Evolutionary conservation across 2,797 vertebrate genomes (phyloP), one percentile per base, ranked within the genome.

Genomic region (Liasis olivaceus): DNA sequence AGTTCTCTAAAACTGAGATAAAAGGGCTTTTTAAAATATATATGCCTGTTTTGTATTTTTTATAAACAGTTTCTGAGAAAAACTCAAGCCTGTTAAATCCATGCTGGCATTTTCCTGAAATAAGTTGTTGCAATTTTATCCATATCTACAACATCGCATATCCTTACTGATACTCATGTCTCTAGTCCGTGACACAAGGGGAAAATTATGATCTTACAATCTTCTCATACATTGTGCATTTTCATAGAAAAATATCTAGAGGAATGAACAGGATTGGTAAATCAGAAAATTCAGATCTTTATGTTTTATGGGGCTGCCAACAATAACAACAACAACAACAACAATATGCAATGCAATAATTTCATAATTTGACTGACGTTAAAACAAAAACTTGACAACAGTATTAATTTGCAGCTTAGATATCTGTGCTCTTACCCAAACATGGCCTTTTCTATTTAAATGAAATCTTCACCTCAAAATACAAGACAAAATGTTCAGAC

Each of bases 401-500:
- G 3, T 72, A 31, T 31, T 14, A 54, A 36, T 56, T 72, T 58
- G 4, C 1, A 56, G 85, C 81, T 14, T 6, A 0, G 2, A 5
- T 56, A 89, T 89, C 5, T 42, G 0, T 92, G 22, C 8, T 31
- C 56, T 88, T 62, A 2, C 22, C 24, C 58, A 72, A 1, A 22
- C 24, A 81, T 36, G 1, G 7, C 47, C 28, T n/a, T 56, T 88
- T 92, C n/a, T 77, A 26, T 36, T 13, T 20, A 77, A 51, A 72
- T 77, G 42, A 54, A 14, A 28, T 20, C 4, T 15, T 0, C 81
- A 1, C 13, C 4, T 0, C 0, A 31, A n/a, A 81, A 94, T 87
- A 9, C n/a, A 87, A 64, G 47, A 17, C 2, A 77, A 93, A n/a
- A 0, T 0, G 56, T 0, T 1, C 0, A 12, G 1, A 12, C 31